phyloP scores from a whole-genome alignment of 2,888 invertebrate genomes.

The Amitus sp. region DNA sequence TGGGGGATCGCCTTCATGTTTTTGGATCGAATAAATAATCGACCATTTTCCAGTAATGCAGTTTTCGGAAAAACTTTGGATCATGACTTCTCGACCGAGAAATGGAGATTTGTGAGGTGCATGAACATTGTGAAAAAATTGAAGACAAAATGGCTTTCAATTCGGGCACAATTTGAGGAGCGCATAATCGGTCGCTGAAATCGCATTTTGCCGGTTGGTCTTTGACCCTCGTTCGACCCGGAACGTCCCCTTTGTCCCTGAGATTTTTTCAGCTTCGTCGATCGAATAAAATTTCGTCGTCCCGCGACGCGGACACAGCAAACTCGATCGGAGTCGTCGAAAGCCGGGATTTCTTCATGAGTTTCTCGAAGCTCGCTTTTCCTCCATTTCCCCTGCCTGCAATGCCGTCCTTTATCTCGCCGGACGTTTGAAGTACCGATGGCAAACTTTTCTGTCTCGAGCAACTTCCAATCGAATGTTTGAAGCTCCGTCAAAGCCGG shows the following conservation, averaged over 20 bases:
- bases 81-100: no score
- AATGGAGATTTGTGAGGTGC: no score
- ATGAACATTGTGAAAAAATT: no score
- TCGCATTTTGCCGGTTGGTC: constrained; percentile 9
- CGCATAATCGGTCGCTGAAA: neutral
- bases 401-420: constrained; percentile 36
- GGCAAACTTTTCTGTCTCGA: constrained; percentile 34
- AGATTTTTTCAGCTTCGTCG: constrained; percentile 32
- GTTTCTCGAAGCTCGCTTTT: constrained; percentile 31
- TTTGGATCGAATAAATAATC: no score
- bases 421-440: constrained; percentile 30
- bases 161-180: neutral
- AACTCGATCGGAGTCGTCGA: constrained; percentile 41
- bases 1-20: no score
- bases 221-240: constrained; percentile 33
- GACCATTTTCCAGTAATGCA: no score
- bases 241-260: constrained; percentile 32
- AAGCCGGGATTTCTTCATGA: constrained; percentile 40
- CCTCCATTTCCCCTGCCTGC: constrained; percentile 25
- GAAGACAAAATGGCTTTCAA: neutral
- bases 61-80: no score
- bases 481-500: constrained; percentile 40
- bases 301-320: constrained; percentile 31
- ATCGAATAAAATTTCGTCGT: constrained; percentile 31
- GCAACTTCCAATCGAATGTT: constrained; percentile 41